A percentile compares a stretch with the other conserved stretches of the same genome.
phyloP scores from a whole-genome alignment of 2,888 invertebrate genomes.

The Stegana nigrithorax region DNA sequence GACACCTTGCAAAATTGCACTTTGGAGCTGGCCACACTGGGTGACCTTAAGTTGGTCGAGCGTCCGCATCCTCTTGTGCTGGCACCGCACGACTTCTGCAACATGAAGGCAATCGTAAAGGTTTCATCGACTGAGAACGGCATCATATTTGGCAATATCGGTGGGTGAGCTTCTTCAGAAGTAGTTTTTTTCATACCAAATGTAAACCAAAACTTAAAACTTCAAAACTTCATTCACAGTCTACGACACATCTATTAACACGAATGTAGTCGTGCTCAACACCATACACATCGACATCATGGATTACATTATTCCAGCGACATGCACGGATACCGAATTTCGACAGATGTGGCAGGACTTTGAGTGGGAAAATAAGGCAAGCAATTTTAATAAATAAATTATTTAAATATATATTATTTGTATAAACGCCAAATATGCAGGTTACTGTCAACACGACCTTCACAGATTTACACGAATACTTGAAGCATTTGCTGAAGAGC shows the following conservation, averaged over 20 bases:
- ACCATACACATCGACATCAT: conserved; percentile 99
- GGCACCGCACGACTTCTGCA: conserved; percentile 96
- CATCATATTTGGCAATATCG: conserved; percentile 96
- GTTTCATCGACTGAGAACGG: conserved; percentile 99
- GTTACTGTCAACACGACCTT: conserved; percentile 90
- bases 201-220: not conserved
- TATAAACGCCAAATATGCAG: conserved; percentile 27
- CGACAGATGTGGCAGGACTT: conserved; percentile 99
- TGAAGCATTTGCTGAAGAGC: conserved; percentile 89
- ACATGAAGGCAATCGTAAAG: conserved; percentile 98
- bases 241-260: conserved; percentile 85
- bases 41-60: conserved; percentile 97
- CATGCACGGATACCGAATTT: conserved; percentile 96
- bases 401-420: not conserved
- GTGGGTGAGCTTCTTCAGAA: not conserved
- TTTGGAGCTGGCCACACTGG: conserved; percentile 96
- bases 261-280: conserved; percentile 96
- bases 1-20: conserved; percentile 99
- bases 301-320: conserved; percentile 97
- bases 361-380: conserved; percentile 99
- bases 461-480: conserved; percentile 91
- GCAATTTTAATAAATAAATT: not conserved
- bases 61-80: conserved; percentile 95
- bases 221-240: conserved; percentile 71
- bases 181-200: not conserved